Evolutionary conservation across 1,140 invertebrate species (phyloP).

Genomic region (Paracyclopina nana): DNA sequence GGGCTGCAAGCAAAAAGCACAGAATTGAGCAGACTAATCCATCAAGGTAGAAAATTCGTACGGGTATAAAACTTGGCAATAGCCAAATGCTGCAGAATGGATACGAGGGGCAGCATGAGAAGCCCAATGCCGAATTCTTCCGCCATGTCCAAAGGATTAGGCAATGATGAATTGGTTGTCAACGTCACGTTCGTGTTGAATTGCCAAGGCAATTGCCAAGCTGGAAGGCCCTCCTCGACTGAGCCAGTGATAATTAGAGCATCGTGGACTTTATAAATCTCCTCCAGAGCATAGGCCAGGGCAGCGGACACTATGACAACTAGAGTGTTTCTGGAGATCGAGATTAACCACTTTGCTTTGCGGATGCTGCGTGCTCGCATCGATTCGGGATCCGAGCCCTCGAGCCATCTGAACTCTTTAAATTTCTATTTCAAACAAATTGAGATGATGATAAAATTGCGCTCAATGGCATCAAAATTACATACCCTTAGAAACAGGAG

Average conservation of each 20-base stretch:
- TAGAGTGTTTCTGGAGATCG: conserved; percentile 5
- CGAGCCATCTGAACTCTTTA: not conserved
- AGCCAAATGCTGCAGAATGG: conserved; percentile 16
- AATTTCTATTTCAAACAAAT: not conserved
- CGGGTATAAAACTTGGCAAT: conserved; percentile 15
- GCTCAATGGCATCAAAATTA: not conserved
- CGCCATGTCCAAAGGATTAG: not conserved
- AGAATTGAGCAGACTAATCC: not conserved
- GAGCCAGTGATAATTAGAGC: conserved; percentile 6
- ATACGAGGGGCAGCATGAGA: conserved; percentile 8
- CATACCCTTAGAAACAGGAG: conserved; percentile 11
- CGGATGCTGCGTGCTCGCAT: not conserved
- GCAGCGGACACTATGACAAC: conserved; percentile 5
- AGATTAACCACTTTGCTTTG: conserved; percentile 14
- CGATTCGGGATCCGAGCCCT: conserved; percentile 5
- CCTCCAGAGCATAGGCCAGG: not conserved
- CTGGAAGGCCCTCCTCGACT: conserved; percentile 9
- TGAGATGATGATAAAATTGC: not conserved
- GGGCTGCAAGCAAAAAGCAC: not conserved
- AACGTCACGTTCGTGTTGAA: not conserved
- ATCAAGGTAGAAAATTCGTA: not conserved
- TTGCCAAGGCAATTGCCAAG: conserved; percentile 8
- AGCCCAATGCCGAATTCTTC: conserved; percentile 14
- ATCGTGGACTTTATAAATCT: conserved; percentile 3
- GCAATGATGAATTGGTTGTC: no score